phyloP scores from a whole-genome alignment of 2,888 invertebrate species.

The Drosophila lutescens region DNA sequence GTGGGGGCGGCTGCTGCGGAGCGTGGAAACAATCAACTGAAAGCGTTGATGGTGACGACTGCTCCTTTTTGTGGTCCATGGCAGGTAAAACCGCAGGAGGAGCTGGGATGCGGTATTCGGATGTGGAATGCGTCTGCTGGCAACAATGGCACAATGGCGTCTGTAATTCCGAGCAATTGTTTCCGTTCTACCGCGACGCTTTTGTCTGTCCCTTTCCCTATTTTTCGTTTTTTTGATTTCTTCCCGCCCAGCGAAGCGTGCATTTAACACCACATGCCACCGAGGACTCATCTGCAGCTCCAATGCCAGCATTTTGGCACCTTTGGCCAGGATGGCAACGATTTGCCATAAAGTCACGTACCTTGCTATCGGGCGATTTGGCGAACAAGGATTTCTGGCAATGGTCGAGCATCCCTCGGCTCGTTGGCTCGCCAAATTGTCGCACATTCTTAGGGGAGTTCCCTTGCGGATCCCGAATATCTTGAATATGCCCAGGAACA shows the following conservation, averaged over 20 bases:
- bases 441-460: constrained; percentile 77
- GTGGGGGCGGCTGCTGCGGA: constrained; percentile 45
- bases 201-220: constrained; percentile 40
- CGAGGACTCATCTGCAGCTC: constrained; percentile 32
- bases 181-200: constrained; percentile 60
- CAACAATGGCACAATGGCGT: constrained; percentile 77
- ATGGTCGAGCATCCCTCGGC: constrained; percentile 49
- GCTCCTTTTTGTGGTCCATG: constrained; percentile 50
- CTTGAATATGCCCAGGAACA: constrained; percentile 14
- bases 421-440: constrained; percentile 75
- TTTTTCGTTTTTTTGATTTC: background rate
- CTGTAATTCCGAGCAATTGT: constrained; percentile 79
- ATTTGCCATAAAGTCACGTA: constrained; percentile 82
- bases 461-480: constrained; percentile 1
- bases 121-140: constrained; percentile 57
- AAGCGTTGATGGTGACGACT: constrained; percentile 64
- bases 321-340: constrained; percentile 54
- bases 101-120: constrained; percentile 2
- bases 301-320: constrained; percentile 60
- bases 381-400: constrained; percentile 57
- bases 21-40: constrained; percentile 75
- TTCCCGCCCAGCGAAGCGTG: constrained; percentile 59
- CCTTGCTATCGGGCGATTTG: constrained; percentile 53
- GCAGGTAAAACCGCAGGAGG: constrained; percentile 49
- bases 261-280: constrained; percentile 49